phyloP scores from a whole-genome alignment of 2,888 invertebrate species.

The Lasioglossum lativentre region DNA sequence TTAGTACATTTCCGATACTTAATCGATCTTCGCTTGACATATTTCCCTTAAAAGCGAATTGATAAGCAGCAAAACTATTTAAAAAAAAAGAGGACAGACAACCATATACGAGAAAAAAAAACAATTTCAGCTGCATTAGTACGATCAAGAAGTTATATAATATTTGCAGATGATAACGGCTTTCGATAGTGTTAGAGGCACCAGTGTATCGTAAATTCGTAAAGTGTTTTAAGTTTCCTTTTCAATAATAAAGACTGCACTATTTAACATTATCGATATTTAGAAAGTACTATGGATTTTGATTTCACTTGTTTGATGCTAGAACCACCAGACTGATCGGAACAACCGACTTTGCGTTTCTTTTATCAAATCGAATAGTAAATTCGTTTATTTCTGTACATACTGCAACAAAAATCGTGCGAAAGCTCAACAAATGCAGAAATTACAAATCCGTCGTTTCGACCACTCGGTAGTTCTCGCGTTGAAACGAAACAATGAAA shows the following conservation, averaged over 20 bases:
- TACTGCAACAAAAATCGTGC: background rate
- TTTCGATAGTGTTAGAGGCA: conserved; percentile 41
- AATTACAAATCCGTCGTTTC: background rate
- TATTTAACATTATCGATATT: conserved; percentile 32
- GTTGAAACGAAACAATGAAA: conserved; percentile 17
- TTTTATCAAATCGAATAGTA: background rate
- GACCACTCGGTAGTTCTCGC: background rate
- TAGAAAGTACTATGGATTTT: conserved; percentile 30
- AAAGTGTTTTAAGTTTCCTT: conserved; percentile 50
- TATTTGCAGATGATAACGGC: conserved; percentile 52
- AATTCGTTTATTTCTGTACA: background rate
- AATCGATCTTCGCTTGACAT: conserved; percentile 60
- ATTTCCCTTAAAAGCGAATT: conserved; percentile 48
- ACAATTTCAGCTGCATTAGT: conserved; percentile 41
- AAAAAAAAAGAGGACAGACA: conserved; percentile 16
- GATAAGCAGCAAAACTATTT: conserved; percentile 32
- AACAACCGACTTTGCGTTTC: background rate
- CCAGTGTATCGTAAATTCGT: conserved; percentile 52
- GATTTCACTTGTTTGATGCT: conserved; percentile 19
- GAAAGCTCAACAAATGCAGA: background rate
- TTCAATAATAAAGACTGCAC: conserved; percentile 68
- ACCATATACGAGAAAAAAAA: conserved; percentile 12
- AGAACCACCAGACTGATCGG: background rate
- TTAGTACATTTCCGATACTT: conserved; percentile 68
- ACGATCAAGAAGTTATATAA: conserved; percentile 38